Base-by-base conservation (phyloP, 2,888 invertebrate species). In the Poecilobothrus nobilitatus region DNA sequence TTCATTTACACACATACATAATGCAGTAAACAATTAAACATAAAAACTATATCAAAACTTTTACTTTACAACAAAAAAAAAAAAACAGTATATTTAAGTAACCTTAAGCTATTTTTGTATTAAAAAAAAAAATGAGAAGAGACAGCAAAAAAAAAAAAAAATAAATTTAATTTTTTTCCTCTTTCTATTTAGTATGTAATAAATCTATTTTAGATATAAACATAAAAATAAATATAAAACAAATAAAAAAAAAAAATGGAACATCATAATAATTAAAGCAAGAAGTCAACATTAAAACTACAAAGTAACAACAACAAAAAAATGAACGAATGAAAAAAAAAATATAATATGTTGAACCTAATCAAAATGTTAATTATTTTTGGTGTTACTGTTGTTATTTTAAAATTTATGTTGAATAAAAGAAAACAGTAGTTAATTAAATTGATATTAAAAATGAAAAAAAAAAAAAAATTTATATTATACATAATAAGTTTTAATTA, bases 371-470 rank as follows among this genome's bases (percentile, higher is more conserved):
- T 27, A 27, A 27, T 27, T 27, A 27, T 27, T 27, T 27, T 27
- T 27, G 27, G 3, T 27, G 2, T 27, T 37, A 37, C 37, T 12
- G 12, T 37, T 37, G 37, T 37, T 37, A 37, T 27, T 27, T 27
- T 27, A 4, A 41, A 41, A 53, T 53, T 53, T 53, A 53, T 37
- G 37, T 37, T 37, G 37, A 37, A 37, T 10, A 12, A 37, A 12
- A 18, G 53, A 53, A 53, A 53, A 53, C 53, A 53, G 53, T 53
- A 53, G 53, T 53, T 53, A 53, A 53, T 53, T 53, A 53, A 53
- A 53, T 6, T 53, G 53, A 18, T 18, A n/a, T 53, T 18, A 53
- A 37, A 37, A 37, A 27, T 27, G 2, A 27, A 27, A 27, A 27
- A 27, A 4, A 27, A 27, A 27, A 27, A 27, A 27, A 27, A 27